phyloP scores from a whole-genome alignment of 2,888 invertebrate genomes.

The Caenorhabditis doughertyi region DNA sequence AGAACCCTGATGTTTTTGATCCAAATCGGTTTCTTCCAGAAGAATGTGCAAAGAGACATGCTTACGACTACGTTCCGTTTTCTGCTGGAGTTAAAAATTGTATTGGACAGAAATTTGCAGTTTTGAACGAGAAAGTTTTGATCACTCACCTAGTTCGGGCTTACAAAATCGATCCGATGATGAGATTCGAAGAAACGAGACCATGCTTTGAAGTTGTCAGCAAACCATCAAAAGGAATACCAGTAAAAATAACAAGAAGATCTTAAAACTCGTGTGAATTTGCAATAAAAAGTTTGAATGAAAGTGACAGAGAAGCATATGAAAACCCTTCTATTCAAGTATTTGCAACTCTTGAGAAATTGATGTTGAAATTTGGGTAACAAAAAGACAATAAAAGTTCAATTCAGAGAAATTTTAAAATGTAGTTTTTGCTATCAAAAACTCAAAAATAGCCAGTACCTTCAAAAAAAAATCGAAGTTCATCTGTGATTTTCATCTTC shows the following conservation, averaged over 20 bases:
- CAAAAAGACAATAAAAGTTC: too few relatives aligned
- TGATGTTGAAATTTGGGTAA: too few relatives aligned
- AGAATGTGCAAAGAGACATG: conserved; percentile 72
- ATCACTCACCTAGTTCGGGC: conserved; percentile 29
- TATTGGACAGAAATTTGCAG: conserved; percentile 83
- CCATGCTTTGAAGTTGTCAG: conserved; percentile 22
- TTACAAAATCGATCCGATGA: conserved; percentile 32
- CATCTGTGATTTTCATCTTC: too few relatives aligned
- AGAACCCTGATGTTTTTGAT: conserved; percentile 83
- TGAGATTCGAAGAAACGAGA: not conserved
- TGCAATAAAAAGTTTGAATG: not conserved
- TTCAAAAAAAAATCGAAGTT: too few relatives aligned
- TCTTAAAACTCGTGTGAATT: not conserved
- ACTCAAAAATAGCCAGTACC: too few relatives aligned
- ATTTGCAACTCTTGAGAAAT: too few relatives aligned
- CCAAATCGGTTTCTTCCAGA: conserved; percentile 84
- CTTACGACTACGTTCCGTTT: conserved; percentile 78
- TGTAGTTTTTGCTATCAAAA: too few relatives aligned
- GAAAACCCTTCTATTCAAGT: too few relatives aligned
- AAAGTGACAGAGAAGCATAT: too few relatives aligned
- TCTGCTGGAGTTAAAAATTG: conserved; percentile 79
- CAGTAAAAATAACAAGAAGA: conserved; percentile 28
- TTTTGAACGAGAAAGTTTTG: conserved; percentile 83
- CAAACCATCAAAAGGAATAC: conserved; percentile 47
- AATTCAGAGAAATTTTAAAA: too few relatives aligned